Conservation (phyloP, 2,113 vertebrate genomes). For the Perca schrenkii region DNA sequence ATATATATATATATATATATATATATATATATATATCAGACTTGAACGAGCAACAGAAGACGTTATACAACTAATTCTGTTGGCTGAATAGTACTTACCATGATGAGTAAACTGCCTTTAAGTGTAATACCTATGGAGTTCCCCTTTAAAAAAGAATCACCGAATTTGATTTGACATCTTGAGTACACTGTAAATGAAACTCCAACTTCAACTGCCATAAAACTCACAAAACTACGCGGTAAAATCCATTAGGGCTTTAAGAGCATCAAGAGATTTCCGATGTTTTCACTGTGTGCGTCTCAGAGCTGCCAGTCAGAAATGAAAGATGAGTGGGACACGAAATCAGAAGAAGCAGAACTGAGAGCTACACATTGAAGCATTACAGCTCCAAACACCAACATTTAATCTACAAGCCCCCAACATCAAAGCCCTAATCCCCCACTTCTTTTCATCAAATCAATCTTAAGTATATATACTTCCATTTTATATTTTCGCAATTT, state of each 20-base stretch:
- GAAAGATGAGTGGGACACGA: constrained; percentile 55
- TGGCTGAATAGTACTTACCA: too few relatives aligned
- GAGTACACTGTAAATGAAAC: background rate
- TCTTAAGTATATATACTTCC: constrained; percentile 43
- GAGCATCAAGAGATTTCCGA: constrained; percentile 24
- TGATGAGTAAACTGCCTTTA: too few relatives aligned
- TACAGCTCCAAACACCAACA: constrained; percentile 30
- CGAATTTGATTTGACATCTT: constrained; percentile 4
- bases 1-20: too few relatives aligned
- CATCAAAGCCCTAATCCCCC: constrained; percentile 51
- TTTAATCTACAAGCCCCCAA: constrained; percentile 40
- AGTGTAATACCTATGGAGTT: too few relatives aligned
- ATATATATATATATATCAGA: too few relatives aligned
- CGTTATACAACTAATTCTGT: too few relatives aligned
- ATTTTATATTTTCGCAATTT: constrained; percentile 33
- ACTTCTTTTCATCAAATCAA: constrained; percentile 51
- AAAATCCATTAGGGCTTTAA: constrained; percentile 26
- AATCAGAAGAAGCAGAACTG: constrained; percentile 41
- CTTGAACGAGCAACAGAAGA: too few relatives aligned
- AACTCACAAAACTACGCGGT: constrained; percentile 13
- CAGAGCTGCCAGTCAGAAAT: constrained; percentile 55
- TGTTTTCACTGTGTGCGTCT: constrained; percentile 37
- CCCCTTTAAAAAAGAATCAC: background rate
- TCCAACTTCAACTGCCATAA: constrained; percentile 29
- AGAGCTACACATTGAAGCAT: constrained; percentile 20